Base-by-base conservation (phyloP, 1,140 invertebrate genomes). In the Dreissena rostriformis region DNA sequence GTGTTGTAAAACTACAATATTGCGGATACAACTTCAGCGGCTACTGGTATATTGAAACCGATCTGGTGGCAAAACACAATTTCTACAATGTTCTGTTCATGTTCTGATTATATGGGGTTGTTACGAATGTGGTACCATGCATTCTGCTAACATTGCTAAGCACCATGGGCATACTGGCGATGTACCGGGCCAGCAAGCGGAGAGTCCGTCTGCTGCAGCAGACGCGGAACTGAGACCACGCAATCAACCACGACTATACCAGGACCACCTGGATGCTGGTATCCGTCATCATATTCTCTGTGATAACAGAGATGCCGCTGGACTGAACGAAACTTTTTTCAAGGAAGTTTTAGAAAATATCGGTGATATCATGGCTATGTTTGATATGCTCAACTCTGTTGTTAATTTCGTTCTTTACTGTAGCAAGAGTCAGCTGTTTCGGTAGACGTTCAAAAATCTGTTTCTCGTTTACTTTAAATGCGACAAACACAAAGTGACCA, bases 371-470 rank as follows among this genome's bases (percentile, higher is more conserved):
- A 97, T 98, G 96, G 98, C 99, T 91, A 95, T 98, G 22, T 93
- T 98, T 72, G 98, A 98, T 0, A 93, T 99, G 2, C 93, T 98
- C 72, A 99, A 99, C 93, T 97, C 97, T 10, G 96, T 97, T 10
- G 96, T 98, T 63, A 98, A 98, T 91, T 99, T 99, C 91, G 96
- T 99, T 65, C 95, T 99, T 11, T 99, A 99, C 91, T 98, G 98
- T 87, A 96, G 96, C 39, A 99, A 99, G 98, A 97, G 97, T 61
- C 95, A 96, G 67, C 97, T 98, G 94, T 99, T 99, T 92, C 95
- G 98, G 17, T 95, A 96, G 66, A 98, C 97, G 0, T 98, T 98
- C 90, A 95, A 96, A 6, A 95, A 96, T 77, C 90, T 98, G 51
- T 96, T 98, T 84, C 77, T 91, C 12, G 74, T 72, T 39, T 73